Evolutionary conservation across 1,140 invertebrate species (phyloP), one percentile per base, ranked within the genome.

Genomic region (Drosophila nigromelanica): DNA sequence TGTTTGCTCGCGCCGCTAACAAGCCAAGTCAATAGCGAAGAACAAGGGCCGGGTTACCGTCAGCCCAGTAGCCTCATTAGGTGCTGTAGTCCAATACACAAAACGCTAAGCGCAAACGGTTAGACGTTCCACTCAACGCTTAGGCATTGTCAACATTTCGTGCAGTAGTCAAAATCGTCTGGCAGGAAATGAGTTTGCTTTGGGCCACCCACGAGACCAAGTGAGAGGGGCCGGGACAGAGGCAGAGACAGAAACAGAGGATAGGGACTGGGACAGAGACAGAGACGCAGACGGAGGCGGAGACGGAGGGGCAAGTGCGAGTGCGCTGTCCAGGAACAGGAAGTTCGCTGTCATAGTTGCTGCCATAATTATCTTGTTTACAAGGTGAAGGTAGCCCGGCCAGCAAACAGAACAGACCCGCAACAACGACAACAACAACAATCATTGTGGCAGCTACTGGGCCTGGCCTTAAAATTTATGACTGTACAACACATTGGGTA

Each of bases 351-450:
- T 89, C 83, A 89, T 89, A 89, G 85, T 83, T 89, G 76, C 80
- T 89, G 80, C 73, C 85, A 89, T 89, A 89, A 89, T 89, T 89
- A 89, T 89, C 85, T 89, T 89, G 83, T 89, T 89, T 89, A 89
- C 83, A 89, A 89, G 85, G 85, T 83, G 83, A 89, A 89, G 83
- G 79, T 80, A 73, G 76, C 73, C 70, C 45, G 60, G 59, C 63
- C 55, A 76, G 67, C 35, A 43, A 30, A 33, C n/a, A 51, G n/a
- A 56, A 33, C 50, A 50, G n/a, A 30, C 15, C 50, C 64, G 48
- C 37, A 62, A 47, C 50, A 56, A 42, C 62, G 30, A 54, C 60
- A 60, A 52, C 55, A 82, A 43, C 66, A 60, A 18, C 45, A 55
- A 18, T 30, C 45, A 5, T 40, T 37, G 30, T 15, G 47, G 43